Percentiles rank a stretch among this genome's conserved stretches.
These are phyloP conservation scores for Menura novaehollandiae DNA, from an alignment of 2,113 vertebrate genomes.

Conservation along the genomic window DNA sequence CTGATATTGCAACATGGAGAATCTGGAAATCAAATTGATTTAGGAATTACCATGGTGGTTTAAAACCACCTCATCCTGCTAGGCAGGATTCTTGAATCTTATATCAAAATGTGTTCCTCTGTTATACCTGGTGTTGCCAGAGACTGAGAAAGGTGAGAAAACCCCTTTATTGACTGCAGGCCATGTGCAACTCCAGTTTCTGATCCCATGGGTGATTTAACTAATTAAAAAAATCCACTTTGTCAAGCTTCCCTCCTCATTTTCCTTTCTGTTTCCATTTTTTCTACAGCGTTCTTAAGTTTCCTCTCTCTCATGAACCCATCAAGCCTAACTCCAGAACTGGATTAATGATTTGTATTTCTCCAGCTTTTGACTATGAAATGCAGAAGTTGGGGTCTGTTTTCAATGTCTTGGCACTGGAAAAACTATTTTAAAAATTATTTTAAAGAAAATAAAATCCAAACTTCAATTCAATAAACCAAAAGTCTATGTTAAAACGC, in stretches of 20 bases:
- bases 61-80: not conserved
- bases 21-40: not conserved
- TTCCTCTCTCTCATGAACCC: not conserved
- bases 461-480: not conserved
- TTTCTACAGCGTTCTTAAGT: not conserved
- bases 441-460: not conserved
- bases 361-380: not conserved
- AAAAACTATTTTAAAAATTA: not conserved
- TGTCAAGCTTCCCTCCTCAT: not conserved
- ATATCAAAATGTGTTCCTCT: not conserved
- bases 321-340: not conserved
- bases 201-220: not conserved
- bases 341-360: not conserved
- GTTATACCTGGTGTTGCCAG: not conserved
- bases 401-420: not conserved
- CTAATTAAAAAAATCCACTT: not conserved
- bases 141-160: not conserved
- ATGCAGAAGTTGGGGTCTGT: not conserved
- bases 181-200: not conserved
- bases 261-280: not conserved
- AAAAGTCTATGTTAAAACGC: not conserved
- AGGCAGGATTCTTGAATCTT: not conserved
- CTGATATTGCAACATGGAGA: accelerated
- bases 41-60: not conserved
- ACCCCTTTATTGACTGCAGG: not conserved